Evolutionary conservation across 2,797 vertebrate species (phyloP).

Genomic region (Spinibarbus caldwelli): DNA sequence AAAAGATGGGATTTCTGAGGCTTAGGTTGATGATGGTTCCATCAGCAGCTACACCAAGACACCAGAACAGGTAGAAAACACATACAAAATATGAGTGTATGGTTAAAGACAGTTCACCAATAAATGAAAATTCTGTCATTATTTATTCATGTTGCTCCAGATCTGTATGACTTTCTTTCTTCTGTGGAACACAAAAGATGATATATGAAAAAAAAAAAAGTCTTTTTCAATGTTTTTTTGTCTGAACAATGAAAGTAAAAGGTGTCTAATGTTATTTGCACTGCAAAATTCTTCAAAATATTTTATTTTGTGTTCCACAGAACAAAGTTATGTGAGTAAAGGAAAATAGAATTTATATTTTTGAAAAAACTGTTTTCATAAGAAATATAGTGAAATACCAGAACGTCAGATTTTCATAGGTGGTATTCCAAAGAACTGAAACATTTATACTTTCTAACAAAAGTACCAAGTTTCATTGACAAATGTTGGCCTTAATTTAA

Average conservation of each 20-base stretch:
- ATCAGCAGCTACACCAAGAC: conserved; percentile 55
- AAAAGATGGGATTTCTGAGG: conserved; percentile 52
- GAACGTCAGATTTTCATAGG: not conserved
- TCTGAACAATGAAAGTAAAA: not conserved
- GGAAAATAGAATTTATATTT: not conserved
- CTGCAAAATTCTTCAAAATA: not conserved
- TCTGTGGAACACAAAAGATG: not conserved
- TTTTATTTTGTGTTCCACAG: not conserved
- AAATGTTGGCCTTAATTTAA: conserved; percentile 68
- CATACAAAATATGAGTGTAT: not conserved
- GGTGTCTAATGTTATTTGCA: not conserved
- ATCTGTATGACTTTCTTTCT: not conserved
- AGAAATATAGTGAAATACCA: not conserved
- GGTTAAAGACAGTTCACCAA: not conserved
- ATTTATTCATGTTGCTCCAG: not conserved
- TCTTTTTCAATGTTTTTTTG: not conserved
- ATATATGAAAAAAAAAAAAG: too few species aligned
- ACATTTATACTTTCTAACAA: conserved; percentile 12
- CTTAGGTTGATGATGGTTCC: conserved; percentile 45
- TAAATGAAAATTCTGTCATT: not conserved
- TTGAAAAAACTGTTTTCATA: not conserved
- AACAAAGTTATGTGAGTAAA: not conserved
- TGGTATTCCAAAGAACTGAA: not conserved
- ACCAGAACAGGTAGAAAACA: conserved; percentile 37
- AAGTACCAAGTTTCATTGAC: conserved; percentile 65